These are phyloP conservation scores for Percopsis transmontana DNA, from an alignment of 2,113 vertebrate genomes.

Conservation along the genomic window DNA sequence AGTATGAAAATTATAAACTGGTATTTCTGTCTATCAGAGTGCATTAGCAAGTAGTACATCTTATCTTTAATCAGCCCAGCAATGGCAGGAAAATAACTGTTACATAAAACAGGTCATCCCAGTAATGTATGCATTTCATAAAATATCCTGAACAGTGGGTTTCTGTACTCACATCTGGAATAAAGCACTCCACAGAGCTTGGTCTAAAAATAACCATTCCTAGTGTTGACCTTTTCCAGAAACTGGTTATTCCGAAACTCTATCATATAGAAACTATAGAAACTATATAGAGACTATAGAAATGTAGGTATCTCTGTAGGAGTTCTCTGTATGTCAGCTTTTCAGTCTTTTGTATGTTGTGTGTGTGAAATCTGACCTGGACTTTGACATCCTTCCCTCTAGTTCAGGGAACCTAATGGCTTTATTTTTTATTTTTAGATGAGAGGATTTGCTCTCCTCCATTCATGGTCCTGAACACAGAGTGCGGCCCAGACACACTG, in stretches of 20 bases:
- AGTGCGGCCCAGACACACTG: slow-evolving; percentile 89
- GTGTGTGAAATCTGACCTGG: slow-evolving; percentile 22
- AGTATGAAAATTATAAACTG: no score
- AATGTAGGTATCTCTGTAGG: not conserved
- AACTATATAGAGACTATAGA: not conserved
- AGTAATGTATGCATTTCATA: not conserved
- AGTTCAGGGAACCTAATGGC: not conserved
- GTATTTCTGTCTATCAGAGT: no score
- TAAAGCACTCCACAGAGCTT: no score
- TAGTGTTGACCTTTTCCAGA: no score
- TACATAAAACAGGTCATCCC: not conserved
- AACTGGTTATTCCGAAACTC: no score
- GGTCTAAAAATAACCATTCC: no score
- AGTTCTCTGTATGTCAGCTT: slow-evolving; percentile 42
- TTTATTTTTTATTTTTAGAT: slow-evolving; percentile 75
- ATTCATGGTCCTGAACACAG: slow-evolving; percentile 94
- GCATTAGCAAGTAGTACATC: no score
- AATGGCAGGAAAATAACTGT: no score
- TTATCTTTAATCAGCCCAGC: no score
- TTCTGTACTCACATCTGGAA: no score
- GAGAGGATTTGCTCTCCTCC: slow-evolving; percentile 96
- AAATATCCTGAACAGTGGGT: not conserved
- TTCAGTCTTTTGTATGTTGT: not conserved
- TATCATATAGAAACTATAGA: not conserved
- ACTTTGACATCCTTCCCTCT: not conserved